Evolutionary conservation across 2,888 invertebrate species (phyloP), one percentile per base, ranked within the genome.

Genomic region (Crocallis elinguaria): DNA sequence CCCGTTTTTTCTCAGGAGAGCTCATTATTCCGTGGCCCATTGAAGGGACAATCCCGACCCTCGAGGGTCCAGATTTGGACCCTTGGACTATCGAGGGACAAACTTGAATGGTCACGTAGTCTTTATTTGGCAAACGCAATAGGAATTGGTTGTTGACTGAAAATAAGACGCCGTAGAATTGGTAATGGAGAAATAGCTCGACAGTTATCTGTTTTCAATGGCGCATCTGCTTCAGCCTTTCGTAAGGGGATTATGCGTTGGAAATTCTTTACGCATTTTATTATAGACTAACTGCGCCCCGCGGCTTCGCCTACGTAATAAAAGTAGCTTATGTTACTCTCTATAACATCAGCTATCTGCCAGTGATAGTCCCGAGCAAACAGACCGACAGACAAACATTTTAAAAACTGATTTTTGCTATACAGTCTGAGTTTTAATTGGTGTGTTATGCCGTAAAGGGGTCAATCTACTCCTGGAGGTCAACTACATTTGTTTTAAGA

Each of bases 101-200:
- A 61, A 60, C 64, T 59, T 70, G 72, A 76, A 73, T 72, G 57
- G 65, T 60, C 64, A 64, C 69, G 67, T 67, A 57, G 64, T 49
- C 48, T 74, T 71, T 77, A 74, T 71, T 69, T 69, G 71, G 57
- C 66, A 70, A 71, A 67, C 71, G 75, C 71, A 64, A 60, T 67
- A 67, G 44, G 52, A 59, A 60, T 50, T 50, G 49, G 53, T 58
- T 60, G 63, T 59, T 55, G 58, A 55, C 49, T 43, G 57, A 32
- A 43, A 56, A 46, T 57, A 41, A 56, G 49, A 44, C 27, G 48
- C 43, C 25, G 46, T 45, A 36, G 46, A 52, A 51, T 51, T 45
- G 57, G 62, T 62, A 60, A 62, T 66, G 14, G 21, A 57, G 45
- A 60, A 59, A 62, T 57, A 41, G 41, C 9, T 36, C 32, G 14